Evolutionary conservation across 2,797 vertebrate species (phyloP), one percentile per base, ranked within the genome.

Genomic region (Sibirionetta formosa): DNA sequence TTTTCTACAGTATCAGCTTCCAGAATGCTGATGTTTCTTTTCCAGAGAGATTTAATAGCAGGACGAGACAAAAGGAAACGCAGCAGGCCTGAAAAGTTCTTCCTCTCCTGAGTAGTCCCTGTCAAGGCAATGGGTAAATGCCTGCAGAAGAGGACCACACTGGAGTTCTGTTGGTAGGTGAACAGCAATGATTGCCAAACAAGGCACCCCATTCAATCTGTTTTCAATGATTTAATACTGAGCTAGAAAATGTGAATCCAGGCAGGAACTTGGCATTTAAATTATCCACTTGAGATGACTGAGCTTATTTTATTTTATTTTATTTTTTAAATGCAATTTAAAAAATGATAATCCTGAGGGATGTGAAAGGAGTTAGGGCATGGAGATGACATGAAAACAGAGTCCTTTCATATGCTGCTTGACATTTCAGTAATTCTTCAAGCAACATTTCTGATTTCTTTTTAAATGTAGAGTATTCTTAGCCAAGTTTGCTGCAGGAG

Each of bases 351-450:
- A 87, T 95, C 69, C 83, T 89, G 79, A 80, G 85, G 82, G 76
- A 68, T 31, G 33, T 53, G 71, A 87, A 88, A 61, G 73, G 81
- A 94, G 70, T 68, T 33, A 24, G 82, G 60, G 42, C 78, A 57
- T 4, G 48, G 75, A 77, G 88, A 93, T 1, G 7, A 73, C 56
- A 29, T 6, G 66, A 75, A 90, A 85, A 70, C 71, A 69, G 73
- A 82, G 27, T 75, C 58, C 33, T 90, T 90, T 95, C 76, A 75
- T 61, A 88, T 48, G 53, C 57, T 92, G 46, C 80, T 85, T 90
- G 92, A 82, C 83, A 94, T 95, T 92, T 92, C 71, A 58, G 68
- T 26, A 64, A 51, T 40, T 82, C 68, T 86, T 73, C 60, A 69
- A 48, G 75, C 26, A 91, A 46, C 64, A 73, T 75, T 75, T 85